Evolutionary conservation across 2,797 vertebrate genomes (phyloP).

Genomic region (Australoheros facetus): DNA sequence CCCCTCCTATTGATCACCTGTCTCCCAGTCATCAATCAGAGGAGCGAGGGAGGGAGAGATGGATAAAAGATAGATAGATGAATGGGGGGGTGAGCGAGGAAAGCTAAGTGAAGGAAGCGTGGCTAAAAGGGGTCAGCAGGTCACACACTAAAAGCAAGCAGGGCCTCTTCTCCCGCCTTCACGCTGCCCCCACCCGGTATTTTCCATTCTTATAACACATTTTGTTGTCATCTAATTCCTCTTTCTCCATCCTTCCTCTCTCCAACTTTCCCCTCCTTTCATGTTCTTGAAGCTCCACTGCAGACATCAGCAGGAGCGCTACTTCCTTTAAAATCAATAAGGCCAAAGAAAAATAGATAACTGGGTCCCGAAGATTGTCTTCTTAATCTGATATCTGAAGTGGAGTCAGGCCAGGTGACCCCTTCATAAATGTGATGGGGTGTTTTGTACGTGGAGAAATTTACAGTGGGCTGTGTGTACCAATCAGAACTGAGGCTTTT

Average conservation of each 20-base stretch:
- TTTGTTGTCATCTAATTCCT: slow-evolving; percentile 27
- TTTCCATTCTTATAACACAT: slow-evolving; percentile 57
- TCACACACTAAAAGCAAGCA: slow-evolving; percentile 73
- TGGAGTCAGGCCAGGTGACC: background rate
- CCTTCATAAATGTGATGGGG: background rate
- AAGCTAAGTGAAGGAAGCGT: slow-evolving; percentile 59
- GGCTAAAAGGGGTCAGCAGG: slow-evolving; percentile 76
- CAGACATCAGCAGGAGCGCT: slow-evolving; percentile 37
- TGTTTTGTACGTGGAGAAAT: background rate
- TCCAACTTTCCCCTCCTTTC: background rate
- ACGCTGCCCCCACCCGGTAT: slow-evolving; percentile 7
- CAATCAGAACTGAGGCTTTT: background rate
- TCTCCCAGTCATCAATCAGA: slow-evolving; percentile 69
- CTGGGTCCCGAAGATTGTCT: background rate
- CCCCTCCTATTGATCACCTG: slow-evolving; percentile 71
- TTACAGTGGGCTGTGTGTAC: background rate
- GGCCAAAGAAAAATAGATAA: background rate
- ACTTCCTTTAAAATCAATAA: slow-evolving; percentile 36
- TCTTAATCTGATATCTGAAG: background rate
- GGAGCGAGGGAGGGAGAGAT: slow-evolving; percentile 14
- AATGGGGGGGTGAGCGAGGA: background rate
- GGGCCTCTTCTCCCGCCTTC: slow-evolving; percentile 46
- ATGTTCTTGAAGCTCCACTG: background rate
- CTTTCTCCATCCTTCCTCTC: background rate
- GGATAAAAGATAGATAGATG: slow-evolving; percentile 36